These are phyloP conservation scores for Orius insidiosus DNA, from an alignment of 1,140 invertebrate species.

Conservation along the genomic window DNA sequence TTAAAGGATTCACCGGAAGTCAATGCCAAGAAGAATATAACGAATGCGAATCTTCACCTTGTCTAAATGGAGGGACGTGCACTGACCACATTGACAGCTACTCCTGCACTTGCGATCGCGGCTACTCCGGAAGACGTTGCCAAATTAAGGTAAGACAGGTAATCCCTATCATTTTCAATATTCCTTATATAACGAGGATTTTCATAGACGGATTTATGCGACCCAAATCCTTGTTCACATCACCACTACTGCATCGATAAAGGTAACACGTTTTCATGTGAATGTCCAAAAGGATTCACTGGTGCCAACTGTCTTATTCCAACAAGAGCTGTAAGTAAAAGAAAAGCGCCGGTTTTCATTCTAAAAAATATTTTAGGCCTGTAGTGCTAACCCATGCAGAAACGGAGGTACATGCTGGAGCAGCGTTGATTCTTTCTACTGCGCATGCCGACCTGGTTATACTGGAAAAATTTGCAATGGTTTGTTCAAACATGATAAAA, in stretches of 20 bases:
- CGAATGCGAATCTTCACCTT: slow-evolving; percentile 47
- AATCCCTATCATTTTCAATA: background rate
- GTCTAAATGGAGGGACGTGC: slow-evolving; percentile 51
- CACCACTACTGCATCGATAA: slow-evolving; percentile 44
- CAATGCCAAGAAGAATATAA: slow-evolving; percentile 35
- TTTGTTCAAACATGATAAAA: slow-evolving; percentile 22
- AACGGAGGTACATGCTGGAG: slow-evolving; percentile 61
- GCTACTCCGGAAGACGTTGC: slow-evolving; percentile 26
- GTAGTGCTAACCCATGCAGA: slow-evolving; percentile 41
- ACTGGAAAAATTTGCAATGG: slow-evolving; percentile 62
- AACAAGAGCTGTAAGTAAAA: slow-evolving; percentile 29
- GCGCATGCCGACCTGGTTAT: slow-evolving; percentile 50
- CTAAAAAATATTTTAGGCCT: slow-evolving; percentile 12
- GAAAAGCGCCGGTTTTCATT: background rate
- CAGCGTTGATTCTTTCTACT: slow-evolving; percentile 54
- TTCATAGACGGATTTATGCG: slow-evolving; percentile 47
- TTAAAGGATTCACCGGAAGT: slow-evolving; percentile 46
- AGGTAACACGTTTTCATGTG: slow-evolving; percentile 52
- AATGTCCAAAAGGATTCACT: slow-evolving; percentile 48
- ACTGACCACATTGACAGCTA: slow-evolving; percentile 31
- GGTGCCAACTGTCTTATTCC: slow-evolving; percentile 39
- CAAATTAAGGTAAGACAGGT: slow-evolving; percentile 24
- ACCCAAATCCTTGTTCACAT: slow-evolving; percentile 46
- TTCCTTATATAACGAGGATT: background rate
- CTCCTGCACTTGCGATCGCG: slow-evolving; percentile 25